phyloP scores from a whole-genome alignment of 2,113 vertebrate species.

The Neodontobutis hainanensis region DNA sequence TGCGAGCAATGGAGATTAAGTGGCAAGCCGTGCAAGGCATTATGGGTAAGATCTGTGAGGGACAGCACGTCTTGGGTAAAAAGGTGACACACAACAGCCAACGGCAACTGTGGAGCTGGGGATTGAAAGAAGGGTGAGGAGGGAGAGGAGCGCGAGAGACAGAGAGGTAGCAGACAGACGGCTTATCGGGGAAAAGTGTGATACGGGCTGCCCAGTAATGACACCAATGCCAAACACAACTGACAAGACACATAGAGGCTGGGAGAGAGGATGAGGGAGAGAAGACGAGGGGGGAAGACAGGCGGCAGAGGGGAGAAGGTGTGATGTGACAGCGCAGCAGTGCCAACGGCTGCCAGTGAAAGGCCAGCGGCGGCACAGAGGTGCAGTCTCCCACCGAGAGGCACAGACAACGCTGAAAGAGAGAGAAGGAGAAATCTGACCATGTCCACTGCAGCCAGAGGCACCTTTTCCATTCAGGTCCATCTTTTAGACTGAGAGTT shows the following conservation, averaged over 20 bases:
- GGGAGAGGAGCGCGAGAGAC: slow-evolving; percentile 33
- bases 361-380: slow-evolving; percentile 76
- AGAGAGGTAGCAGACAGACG: slow-evolving; percentile 57
- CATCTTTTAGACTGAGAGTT: too few relatives aligned
- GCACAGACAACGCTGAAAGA: slow-evolving; percentile 15
- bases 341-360: slow-evolving; percentile 79
- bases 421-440: slow-evolving; percentile 14
- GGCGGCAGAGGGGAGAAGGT: slow-evolving; percentile 73
- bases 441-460: slow-evolving; percentile 1
- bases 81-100: slow-evolving; percentile 70
- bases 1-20: slow-evolving; percentile 56
- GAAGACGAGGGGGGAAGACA: slow-evolving; percentile 43
- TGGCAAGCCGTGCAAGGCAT: slow-evolving; percentile 64
- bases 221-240: slow-evolving; percentile 73
- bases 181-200: slow-evolving; percentile 62
- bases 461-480: too few relatives aligned
- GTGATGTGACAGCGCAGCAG: slow-evolving; percentile 80
- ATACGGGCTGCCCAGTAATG: slow-evolving; percentile 73
- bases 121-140: slow-evolving; percentile 12
- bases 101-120: slow-evolving; percentile 55
- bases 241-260: slow-evolving; percentile 75
- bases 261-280: slow-evolving; percentile 51
- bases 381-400: slow-evolving; percentile 60
- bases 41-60: slow-evolving; percentile 73
- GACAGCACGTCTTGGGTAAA: slow-evolving; percentile 66